Conservation (phyloP, 2,113 vertebrate genomes). For the Megalops atlanticus region DNA sequence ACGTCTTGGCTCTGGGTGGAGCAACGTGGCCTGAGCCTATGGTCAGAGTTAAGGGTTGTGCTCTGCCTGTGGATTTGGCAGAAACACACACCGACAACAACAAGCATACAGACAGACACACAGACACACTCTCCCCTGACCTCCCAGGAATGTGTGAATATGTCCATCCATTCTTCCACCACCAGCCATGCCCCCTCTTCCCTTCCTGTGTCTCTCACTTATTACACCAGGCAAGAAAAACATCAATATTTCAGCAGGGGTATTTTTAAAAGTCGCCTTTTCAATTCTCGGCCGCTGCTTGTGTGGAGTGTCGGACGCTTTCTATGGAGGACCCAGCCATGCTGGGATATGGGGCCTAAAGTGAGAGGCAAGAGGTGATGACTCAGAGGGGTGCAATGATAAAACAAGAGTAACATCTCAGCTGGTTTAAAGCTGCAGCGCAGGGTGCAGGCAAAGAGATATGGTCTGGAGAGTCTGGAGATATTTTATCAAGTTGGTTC, state of each 20-base stretch:
- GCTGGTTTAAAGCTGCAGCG: too few species aligned
- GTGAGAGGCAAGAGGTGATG: neutral
- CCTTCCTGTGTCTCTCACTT: constrained; percentile 66
- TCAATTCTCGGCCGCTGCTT: constrained; percentile 41
- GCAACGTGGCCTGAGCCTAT: neutral
- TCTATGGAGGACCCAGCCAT: constrained; percentile 36
- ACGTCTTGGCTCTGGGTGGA: too few species aligned
- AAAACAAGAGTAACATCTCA: neutral
- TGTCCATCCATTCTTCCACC: neutral
- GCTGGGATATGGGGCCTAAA: neutral
- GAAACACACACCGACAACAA: too few species aligned
- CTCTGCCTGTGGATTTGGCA: neutral
- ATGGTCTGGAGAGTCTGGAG: too few species aligned
- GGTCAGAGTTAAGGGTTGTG: neutral
- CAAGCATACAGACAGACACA: too few species aligned
- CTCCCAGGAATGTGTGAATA: neutral
- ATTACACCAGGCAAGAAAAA: constrained; percentile 64
- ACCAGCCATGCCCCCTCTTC: constrained; percentile 20
- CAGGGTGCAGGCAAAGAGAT: too few species aligned
- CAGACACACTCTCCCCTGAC: neutral
- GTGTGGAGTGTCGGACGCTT: constrained; percentile 39
- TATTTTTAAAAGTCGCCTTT: constrained; percentile 66
- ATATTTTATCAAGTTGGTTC: too few species aligned
- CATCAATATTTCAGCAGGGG: constrained; percentile 71
- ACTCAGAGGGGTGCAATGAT: neutral